phyloP scores from a whole-genome alignment of 2,797 vertebrate genomes.

The Sebastes reedi region DNA sequence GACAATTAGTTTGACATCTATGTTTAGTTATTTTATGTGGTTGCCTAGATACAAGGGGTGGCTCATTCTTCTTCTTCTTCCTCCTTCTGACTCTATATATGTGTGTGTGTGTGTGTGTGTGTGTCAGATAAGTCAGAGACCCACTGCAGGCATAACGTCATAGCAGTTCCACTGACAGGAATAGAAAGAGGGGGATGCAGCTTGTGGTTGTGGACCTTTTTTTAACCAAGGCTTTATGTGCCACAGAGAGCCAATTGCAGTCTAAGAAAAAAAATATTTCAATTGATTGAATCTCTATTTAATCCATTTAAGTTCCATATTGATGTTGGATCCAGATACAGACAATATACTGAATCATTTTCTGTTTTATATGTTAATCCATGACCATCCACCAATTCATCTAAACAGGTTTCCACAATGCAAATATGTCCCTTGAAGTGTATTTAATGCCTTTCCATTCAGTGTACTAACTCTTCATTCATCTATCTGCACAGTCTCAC shows the following conservation, averaged over 20 bases:
- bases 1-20: slow-evolving; percentile 4
- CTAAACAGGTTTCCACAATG: background rate
- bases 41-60: slow-evolving; percentile 40
- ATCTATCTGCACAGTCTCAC: background rate
- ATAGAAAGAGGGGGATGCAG: slow-evolving; percentile 22
- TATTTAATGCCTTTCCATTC: background rate
- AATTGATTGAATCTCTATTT: background rate
- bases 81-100: background rate
- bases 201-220: background rate
- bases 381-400: background rate
- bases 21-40: slow-evolving; percentile 20
- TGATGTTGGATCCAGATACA: background rate
- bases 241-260: background rate
- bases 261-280: background rate
- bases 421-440: background rate
- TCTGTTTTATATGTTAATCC: background rate
- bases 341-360: background rate
- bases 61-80: slow-evolving; percentile 3
- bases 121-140: slow-evolving; percentile 25
- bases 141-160: slow-evolving; percentile 22
- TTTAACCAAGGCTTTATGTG: background rate
- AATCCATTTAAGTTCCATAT: background rate
- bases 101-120: background rate
- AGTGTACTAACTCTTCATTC: too few relatives aligned
- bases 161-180: slow-evolving; percentile 7